Conservation (phyloP, 2,797 vertebrate genomes). For the Acropternis orthonyx region DNA sequence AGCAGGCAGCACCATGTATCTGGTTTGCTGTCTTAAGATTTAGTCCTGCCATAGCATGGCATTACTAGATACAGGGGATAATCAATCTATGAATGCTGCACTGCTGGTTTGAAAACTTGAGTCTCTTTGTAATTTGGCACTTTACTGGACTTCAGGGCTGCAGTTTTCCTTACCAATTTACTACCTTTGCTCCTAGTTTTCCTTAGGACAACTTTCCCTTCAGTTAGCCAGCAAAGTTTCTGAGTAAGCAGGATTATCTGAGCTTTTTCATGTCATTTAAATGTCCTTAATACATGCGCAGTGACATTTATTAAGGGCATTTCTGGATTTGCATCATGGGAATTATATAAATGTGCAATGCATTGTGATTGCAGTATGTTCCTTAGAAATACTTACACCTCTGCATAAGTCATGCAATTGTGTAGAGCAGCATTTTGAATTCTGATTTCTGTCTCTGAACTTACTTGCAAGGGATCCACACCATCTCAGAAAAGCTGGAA, state of each 20-base stretch:
- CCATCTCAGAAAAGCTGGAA: background rate
- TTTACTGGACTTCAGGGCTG: background rate
- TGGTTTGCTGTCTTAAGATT: background rate
- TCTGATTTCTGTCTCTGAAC: background rate
- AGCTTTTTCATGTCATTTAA: constrained; percentile 3
- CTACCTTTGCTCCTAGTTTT: background rate
- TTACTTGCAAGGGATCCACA: background rate
- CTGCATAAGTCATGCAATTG: background rate
- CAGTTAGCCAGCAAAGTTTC: background rate
- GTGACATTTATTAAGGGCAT: background rate
- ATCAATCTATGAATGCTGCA: background rate
- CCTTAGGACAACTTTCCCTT: background rate
- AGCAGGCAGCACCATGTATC: background rate
- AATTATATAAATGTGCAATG: background rate
- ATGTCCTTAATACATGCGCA: background rate
- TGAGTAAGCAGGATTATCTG: background rate
- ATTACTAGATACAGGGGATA: background rate
- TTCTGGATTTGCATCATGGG: background rate
- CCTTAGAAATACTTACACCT: background rate
- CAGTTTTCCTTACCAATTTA: background rate
- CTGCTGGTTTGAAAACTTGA: background rate
- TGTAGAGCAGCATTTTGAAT: background rate
- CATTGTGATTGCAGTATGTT: background rate
- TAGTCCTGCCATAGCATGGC: background rate
- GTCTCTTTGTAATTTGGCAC: background rate